Base-by-base conservation (phyloP, 2,888 invertebrate genomes). In the Amaurobius ferox region DNA sequence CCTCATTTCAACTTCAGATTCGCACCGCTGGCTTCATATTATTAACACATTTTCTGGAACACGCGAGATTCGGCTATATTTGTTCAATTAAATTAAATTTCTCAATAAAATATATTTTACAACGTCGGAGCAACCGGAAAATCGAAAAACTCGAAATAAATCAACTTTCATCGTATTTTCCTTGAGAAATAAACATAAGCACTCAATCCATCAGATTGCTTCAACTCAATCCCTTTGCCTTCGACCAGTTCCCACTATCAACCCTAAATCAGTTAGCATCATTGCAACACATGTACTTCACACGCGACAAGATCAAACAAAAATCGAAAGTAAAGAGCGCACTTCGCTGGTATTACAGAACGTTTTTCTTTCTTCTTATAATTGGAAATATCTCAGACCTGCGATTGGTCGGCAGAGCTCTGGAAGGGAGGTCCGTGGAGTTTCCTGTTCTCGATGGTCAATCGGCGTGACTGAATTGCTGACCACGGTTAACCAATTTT, bases 401-500 rank as follows among this genome's bases (percentile, higher is more conserved):
- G n/a, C 39, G 23, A 77, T 85, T 77, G 83, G 77, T 23, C 39
- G 68, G 9, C 11, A 16, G 28, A 11, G 13, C 16, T 32, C 28
- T 13, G 44, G 66, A 72, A 55, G 77, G 71, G 35, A 30, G 64
- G 76, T 35, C 70, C 48, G 26, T 26, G 26, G 23, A 67, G 35
- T 81, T 81, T 81, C 74, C 77, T 77, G 83, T 85, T 77, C 83
- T 28, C 77, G 61, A 77, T 78, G 77, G 72, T 66, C 83, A 77
- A 16, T 28, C 40, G 40, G 66, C 70, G 76, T 76, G 70, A 83
- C 76, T 44, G 40, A 72, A 55, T 55, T 55, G 66, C 66, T 77
- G 83, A 85, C 83, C 77, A 85, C 66, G 83, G 66, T 85, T 71
- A 72, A 62, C 9, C 64, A 66, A 35, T 39, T 72, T 71, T 61